Base-by-base conservation (phyloP, 2,113 vertebrate species). In the Smithornis capensis region DNA sequence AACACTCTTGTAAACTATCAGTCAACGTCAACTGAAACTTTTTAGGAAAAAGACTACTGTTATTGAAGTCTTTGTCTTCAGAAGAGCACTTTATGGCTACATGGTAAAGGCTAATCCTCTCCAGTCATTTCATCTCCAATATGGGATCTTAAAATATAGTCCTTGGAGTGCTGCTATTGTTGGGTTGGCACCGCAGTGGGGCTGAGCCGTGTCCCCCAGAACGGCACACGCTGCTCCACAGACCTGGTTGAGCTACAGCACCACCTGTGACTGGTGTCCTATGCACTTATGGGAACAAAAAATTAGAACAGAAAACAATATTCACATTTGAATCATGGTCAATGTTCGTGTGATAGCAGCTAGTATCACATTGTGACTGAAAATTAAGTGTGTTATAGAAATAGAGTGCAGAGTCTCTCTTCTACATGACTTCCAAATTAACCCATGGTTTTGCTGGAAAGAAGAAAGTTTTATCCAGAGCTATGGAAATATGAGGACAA, bases 201-300 rank as follows among this genome's bases (percentile, higher is more conserved):
- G 33, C 69, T 52, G 35, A 44, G 79, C 24, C 2, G 2, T 33
- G 23, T 16, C 8, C 55, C 49, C 37, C 28, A 24, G 31, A 18
- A 4, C 2, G 1, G 16, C 3, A 0, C 79, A 28, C 3, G 1
- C 16, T 2, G 5, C 37, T 42, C 59, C 44, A 25, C 7, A 10
- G 31, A 6, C 19, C 52, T 50, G 49, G 7, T 18, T 0, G 1
- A 80, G 33, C 44, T 81, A 59, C 73, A 81, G 53, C 10, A 35
- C n/a, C 35, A 10, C 10, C 35, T 55, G 35, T 24, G 33, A 11
- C 14, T 11, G 4, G 5, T 10, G 21, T 25, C 37, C 60, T 19
- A 1, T 11, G 18, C 18, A 38, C 25, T 89, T 14, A 9, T 0
- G 3, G 37, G n/a, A 1, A 24, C 45, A 59, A 53, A 67, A 87